These are phyloP conservation scores for Eulemur rubriventer DNA, from an alignment of 2,797 vertebrate genomes.

Conservation along the genomic window DNA sequence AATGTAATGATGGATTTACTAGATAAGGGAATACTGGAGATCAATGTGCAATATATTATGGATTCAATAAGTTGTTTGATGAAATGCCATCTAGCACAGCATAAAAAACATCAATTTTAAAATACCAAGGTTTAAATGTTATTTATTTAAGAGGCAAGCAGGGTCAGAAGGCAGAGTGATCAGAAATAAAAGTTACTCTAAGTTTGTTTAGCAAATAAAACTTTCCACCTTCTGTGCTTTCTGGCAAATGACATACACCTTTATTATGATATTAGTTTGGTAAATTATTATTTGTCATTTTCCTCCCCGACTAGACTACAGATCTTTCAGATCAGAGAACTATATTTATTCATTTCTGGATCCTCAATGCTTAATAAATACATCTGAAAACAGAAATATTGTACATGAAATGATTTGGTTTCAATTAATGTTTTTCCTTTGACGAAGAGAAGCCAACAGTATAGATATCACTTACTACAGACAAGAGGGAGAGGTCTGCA, in stretches of 20 bases:
- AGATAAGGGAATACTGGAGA: slow-evolving; percentile 44
- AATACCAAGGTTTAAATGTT: slow-evolving; percentile 35
- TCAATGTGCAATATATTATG: slow-evolving; percentile 43
- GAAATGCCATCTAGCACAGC: slow-evolving; percentile 27
- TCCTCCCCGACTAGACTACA: neutral
- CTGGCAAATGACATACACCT: fast-evolving
- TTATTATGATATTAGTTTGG: neutral
- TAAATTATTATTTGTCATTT: neutral
- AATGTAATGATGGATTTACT: slow-evolving; percentile 58
- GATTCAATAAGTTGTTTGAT: slow-evolving; percentile 42
- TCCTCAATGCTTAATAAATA: neutral
- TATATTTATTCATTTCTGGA: neutral
- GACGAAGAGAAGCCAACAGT: neutral
- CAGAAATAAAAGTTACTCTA: neutral
- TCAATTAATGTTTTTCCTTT: neutral
- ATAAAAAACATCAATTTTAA: slow-evolving; percentile 40
- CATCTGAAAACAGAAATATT: neutral
- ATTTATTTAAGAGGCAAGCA: slow-evolving; percentile 45
- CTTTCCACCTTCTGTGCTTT: neutral
- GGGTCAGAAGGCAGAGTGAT: neutral
- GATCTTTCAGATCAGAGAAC: neutral
- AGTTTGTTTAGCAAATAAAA: neutral
- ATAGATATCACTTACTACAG: neutral
- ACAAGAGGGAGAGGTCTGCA: neutral
- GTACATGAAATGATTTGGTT: neutral